Conservation (phyloP, 64 coral and sea anemone genomes). For the Astreopora myriophthalma region DNA sequence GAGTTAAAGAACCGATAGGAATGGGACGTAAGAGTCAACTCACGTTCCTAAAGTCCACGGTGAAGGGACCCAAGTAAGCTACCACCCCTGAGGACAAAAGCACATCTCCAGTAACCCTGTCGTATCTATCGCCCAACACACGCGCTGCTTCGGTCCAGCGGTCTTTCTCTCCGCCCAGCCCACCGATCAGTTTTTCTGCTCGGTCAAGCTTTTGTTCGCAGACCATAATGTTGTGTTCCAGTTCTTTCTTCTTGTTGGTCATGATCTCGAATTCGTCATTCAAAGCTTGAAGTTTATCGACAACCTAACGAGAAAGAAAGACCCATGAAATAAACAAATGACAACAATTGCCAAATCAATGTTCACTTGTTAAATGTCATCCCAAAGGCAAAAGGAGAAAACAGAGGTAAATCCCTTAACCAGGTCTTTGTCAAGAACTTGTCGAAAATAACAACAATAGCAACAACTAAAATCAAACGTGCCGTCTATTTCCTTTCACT, state of each 20-base stretch:
- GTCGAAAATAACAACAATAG: too few species aligned
- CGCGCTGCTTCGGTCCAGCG: constrained; percentile 94
- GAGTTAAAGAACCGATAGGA: background rate
- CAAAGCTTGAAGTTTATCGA: constrained; percentile 98
- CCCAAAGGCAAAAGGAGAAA: too few species aligned
- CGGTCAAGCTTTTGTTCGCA: constrained; percentile 96
- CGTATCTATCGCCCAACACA: constrained; percentile 87
- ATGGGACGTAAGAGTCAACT: background rate
- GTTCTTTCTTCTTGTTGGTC: constrained; percentile 97
- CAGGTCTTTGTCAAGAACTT: too few species aligned
- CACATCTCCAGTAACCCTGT: constrained; percentile 95
- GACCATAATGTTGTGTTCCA: constrained; percentile 93
- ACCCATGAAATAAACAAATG: background rate
- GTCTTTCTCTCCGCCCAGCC: constrained; percentile 99
- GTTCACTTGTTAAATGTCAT: too few species aligned
- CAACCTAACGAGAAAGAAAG: constrained; percentile 44
- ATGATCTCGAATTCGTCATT: constrained; percentile 97
- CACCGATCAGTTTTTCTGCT: constrained; percentile 98
- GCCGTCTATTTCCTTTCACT: too few species aligned
- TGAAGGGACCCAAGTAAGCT: constrained; percentile 94
- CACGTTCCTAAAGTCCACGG: constrained; percentile 99
- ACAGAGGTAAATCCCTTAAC: too few species aligned
- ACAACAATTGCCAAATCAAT: background rate
- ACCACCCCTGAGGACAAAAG: constrained; percentile 92
- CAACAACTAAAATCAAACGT: too few species aligned